phyloP scores from a whole-genome alignment of 2,888 invertebrate species.

The Trachelus iudaicus region DNA sequence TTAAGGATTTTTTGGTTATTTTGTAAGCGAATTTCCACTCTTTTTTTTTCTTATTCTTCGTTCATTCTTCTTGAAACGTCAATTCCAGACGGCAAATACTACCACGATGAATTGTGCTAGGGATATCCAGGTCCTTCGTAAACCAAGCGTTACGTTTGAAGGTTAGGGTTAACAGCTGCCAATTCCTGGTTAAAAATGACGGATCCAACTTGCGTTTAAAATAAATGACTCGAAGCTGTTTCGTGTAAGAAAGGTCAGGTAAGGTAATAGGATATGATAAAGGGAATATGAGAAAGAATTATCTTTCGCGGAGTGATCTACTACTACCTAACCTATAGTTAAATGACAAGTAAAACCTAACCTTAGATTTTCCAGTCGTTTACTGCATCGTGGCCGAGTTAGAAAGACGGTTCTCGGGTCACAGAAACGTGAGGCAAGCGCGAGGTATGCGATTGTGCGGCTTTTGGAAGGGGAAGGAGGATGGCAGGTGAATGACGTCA shows the following conservation, averaged over 20 bases:
- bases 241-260: background rate
- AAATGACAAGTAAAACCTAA: background rate
- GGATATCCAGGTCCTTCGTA: background rate
- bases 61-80: background rate
- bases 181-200: background rate
- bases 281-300: background rate
- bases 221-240: background rate
- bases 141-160: background rate
- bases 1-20: no score
- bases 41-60: background rate
- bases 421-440: slow-evolving; percentile 33
- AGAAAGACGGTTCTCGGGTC: slow-evolving; percentile 23
- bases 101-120: background rate
- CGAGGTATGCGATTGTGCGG: slow-evolving; percentile 14
- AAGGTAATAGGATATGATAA: background rate
- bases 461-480: slow-evolving; percentile 28
- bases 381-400: slow-evolving; percentile 1
- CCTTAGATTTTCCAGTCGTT: background rate
- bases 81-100: background rate
- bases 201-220: background rate
- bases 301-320: background rate
- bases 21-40: background rate
- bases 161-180: background rate
- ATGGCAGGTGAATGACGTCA: slow-evolving; percentile 58
- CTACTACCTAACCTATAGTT: background rate